phyloP scores from a whole-genome alignment of 2,113 vertebrate genomes.

The Falcunculus frontatus region DNA sequence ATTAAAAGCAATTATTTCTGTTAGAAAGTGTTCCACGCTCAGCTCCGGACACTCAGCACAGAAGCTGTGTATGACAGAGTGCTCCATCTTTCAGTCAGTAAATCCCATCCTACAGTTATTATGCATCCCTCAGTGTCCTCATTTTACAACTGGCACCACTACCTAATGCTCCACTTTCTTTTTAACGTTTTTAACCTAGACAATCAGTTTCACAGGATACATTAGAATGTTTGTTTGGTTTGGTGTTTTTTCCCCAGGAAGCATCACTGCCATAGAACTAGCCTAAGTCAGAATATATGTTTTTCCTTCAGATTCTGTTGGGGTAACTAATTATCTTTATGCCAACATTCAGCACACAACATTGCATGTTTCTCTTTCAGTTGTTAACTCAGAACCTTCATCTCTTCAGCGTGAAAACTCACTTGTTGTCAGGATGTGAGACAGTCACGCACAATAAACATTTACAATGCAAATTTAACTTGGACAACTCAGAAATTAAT shows the following conservation, averaged over 20 bases:
- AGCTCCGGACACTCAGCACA: background rate
- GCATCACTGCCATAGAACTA: background rate
- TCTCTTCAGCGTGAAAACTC: background rate
- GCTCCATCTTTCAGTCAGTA: background rate
- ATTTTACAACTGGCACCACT: background rate
- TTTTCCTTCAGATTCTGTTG: background rate
- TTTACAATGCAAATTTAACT: background rate
- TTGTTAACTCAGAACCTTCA: background rate
- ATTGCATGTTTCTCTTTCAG: background rate
- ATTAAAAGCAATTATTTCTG: constrained; percentile 12
- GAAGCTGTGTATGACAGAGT: background rate
- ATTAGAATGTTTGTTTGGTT: background rate
- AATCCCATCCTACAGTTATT: background rate
- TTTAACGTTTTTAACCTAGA: background rate
- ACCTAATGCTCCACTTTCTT: background rate
- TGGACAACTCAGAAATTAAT: background rate
- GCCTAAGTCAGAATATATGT: background rate
- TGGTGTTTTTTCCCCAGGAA: background rate
- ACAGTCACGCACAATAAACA: background rate
- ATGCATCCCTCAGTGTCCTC: background rate
- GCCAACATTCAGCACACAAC: background rate
- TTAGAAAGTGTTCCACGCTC: background rate
- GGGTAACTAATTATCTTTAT: background rate
- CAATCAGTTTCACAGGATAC: background rate
- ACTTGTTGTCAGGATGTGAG: background rate